Conservation (phyloP, 1,140 invertebrate genomes). For the Dreissena polymorpha region DNA sequence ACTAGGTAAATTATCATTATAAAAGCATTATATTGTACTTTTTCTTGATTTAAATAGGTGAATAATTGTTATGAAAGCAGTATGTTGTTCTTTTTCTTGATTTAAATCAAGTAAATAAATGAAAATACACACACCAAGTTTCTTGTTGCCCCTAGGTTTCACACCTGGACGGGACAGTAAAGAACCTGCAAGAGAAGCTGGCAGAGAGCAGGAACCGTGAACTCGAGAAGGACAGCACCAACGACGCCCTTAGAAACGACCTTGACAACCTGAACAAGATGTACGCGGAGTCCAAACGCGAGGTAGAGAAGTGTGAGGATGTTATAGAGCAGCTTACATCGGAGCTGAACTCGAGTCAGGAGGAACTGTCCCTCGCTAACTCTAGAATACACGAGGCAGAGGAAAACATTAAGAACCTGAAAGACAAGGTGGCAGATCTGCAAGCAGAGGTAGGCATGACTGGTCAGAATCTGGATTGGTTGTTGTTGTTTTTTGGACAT, state of each 20-base stretch:
- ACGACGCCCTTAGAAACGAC: constrained; percentile 72
- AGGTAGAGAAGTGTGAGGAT: constrained; percentile 75
- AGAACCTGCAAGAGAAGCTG: constrained; percentile 71
- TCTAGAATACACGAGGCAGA: constrained; percentile 71
- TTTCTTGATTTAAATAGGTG: too few relatives aligned
- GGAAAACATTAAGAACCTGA: constrained; percentile 70
- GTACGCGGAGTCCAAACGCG: constrained; percentile 69
- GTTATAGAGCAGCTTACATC: constrained; percentile 77
- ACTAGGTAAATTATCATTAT: too few relatives aligned
- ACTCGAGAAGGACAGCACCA: constrained; percentile 71
- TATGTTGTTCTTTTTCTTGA: too few relatives aligned
- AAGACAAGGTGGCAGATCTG: constrained; percentile 65
- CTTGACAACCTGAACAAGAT: constrained; percentile 72
- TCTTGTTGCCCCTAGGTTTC: constrained; percentile 5
- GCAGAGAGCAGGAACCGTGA: constrained; percentile 70
- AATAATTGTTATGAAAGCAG: too few relatives aligned
- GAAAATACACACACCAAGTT: too few relatives aligned
- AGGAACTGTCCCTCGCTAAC: constrained; percentile 72
- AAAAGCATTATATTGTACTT: too few relatives aligned
- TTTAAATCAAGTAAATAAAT: too few relatives aligned
- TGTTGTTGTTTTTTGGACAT: too few relatives aligned
- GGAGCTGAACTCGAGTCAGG: constrained; percentile 74
- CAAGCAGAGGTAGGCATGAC: constrained; percentile 66
- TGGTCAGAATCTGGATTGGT: neutral
- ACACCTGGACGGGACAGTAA: constrained; percentile 52